phyloP scores from a whole-genome alignment of 1,140 invertebrate genomes.

The Drosophila mauritiana region DNA sequence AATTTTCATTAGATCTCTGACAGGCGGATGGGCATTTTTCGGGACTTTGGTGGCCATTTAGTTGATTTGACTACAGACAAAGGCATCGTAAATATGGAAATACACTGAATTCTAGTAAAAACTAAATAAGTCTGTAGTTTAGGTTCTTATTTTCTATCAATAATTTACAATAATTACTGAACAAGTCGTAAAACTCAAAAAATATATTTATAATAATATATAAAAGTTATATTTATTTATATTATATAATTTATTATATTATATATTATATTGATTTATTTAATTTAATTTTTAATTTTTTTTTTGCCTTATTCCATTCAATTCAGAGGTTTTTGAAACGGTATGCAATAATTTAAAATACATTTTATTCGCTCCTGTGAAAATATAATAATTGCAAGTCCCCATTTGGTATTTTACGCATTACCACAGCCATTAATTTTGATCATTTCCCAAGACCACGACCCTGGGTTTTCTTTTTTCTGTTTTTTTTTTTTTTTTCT shows the following conservation, averaged over 20 bases:
- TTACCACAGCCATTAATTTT: constrained; percentile 3
- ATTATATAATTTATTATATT: too few species aligned
- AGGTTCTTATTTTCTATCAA: too few species aligned
- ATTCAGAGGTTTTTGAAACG: background rate
- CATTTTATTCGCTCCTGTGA: background rate
- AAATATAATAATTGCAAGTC: constrained; percentile 1
- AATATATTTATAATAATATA: too few species aligned
- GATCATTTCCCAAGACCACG: background rate
- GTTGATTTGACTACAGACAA: constrained; percentile 58
- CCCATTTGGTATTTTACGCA: constrained; percentile 1
- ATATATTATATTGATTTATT: too few species aligned
- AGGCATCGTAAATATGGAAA: background rate
- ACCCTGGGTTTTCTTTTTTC: background rate
- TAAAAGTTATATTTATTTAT: too few species aligned
- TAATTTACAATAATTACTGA: too few species aligned
- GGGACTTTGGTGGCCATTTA: constrained; percentile 49
- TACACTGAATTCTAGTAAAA: background rate
- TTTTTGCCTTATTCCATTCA: too few species aligned
- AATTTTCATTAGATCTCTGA: constrained; percentile 74
- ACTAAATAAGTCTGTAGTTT: too few species aligned
- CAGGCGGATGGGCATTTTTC: constrained; percentile 55
- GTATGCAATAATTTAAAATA: background rate
- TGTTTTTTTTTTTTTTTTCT: constrained; percentile 7
- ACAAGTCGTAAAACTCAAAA: too few species aligned
- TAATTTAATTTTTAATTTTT: too few species aligned